A percentile compares a stretch with the other conserved stretches of the same genome.
These are phyloP conservation scores for Tetrapedia diversipes DNA, from an alignment of 2,888 invertebrate genomes.

Conservation along the genomic window DNA sequence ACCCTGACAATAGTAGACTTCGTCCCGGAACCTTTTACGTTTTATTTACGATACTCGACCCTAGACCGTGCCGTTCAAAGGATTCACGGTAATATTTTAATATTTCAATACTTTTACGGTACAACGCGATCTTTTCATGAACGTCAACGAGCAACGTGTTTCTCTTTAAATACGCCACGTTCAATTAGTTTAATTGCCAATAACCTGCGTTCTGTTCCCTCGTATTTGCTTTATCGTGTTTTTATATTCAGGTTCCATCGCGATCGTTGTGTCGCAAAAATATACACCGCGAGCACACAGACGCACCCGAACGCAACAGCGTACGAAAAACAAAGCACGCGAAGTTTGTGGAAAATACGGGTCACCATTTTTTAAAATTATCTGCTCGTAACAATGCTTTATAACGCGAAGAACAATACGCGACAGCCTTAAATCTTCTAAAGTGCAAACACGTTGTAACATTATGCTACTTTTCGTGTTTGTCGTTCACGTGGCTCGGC, in stretches of 20 bases:
- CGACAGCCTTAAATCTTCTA: conserved; percentile 19
- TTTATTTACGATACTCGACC: too few relatives aligned
- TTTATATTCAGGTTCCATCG: conserved; percentile 12
- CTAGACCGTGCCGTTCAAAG: too few relatives aligned
- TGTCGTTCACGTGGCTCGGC: neutral
- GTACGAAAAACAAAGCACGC: conserved; percentile 6
- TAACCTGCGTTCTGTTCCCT: neutral
- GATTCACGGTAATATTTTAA: too few relatives aligned
- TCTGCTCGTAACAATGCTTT: conserved; percentile 11
- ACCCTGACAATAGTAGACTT: too few relatives aligned
- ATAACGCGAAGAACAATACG: neutral
- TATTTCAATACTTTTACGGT: neutral
- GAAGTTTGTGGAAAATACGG: conserved; percentile 20
- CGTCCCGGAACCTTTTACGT: too few relatives aligned
- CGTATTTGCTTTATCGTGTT: neutral
- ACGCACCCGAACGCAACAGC: too few relatives aligned
- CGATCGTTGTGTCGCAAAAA: conserved; percentile 16
- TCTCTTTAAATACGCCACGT: neutral
- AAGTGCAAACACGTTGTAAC: conserved; percentile 4
- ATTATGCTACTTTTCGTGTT: conserved; percentile 22
- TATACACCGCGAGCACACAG: neutral
- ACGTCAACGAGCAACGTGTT: too few relatives aligned
- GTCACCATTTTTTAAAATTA: conserved; percentile 36
- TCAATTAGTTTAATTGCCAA: conserved; percentile 35
- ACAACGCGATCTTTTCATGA: neutral